Base-by-base conservation (phyloP, 2,888 invertebrate species). In the Diachrysia chrysitis region DNA sequence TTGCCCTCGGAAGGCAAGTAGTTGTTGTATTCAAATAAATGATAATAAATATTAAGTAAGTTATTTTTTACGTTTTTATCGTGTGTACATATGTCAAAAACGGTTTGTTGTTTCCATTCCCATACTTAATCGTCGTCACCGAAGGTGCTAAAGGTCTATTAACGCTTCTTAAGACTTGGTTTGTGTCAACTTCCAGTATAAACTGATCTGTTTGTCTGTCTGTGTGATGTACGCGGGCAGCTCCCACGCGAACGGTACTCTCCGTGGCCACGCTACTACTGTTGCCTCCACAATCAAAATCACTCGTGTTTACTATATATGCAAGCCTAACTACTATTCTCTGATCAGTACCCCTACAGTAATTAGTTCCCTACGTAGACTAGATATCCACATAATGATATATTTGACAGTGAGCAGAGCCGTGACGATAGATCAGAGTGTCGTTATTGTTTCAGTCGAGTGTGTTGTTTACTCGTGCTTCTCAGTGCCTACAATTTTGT, bases 41-140 rank as follows among this genome's bases (percentile, higher is more conserved):
- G 93, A 94, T 95, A 94, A 95, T 95, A 94, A 51, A 95, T 95
- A 93, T 93, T 93, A 95, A 94, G 94, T 95, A 95, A 95, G 95
- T 95, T 95, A 95, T 95, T 95, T 95, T 95, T 95, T 95, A 95
- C 95, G 94, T 95, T 94, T 95, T 94, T 93, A 95, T 93, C 89
- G 93, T 93, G 93, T 94, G 94, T 92, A 94, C 93, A 85, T 83
- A 94, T 89, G 91, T 92, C 93, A 93, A 88, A 89, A 89, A 89
- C 87, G 89, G 91, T 93, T 93, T 90, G 92, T 93, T 93, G 87
- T 92, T 91, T 93, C 93, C 92, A 92, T 85, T 91, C 89, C 91
- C 92, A 89, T 90, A 89, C 86, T 91, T 89, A 90, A 87, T 88
- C 85, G 87, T 90, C 90, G 92, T 89, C 93, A 93, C 93, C 92